Evolutionary conservation across 2,888 invertebrate genomes (phyloP).

Genomic region (Epinotia demarniana): DNA sequence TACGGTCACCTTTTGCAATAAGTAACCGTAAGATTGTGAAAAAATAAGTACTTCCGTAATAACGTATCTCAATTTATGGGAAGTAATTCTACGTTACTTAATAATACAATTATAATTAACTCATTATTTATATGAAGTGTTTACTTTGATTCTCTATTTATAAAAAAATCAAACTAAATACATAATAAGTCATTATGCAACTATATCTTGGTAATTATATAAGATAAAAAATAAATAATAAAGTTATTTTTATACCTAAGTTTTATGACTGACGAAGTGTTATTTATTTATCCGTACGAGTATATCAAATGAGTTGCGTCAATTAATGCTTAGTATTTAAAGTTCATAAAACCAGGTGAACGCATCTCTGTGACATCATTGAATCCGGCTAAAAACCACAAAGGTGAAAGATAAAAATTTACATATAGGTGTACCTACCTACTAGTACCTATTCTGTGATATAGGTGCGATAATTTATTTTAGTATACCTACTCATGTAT

Average conservation of each 20-base stretch:
- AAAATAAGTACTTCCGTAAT: not conserved
- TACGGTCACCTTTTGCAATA: constrained; percentile 3
- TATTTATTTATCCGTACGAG: not conserved
- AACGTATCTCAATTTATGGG: not conserved
- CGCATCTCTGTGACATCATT: not conserved
- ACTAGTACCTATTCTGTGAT: too few species aligned
- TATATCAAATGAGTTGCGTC: not conserved
- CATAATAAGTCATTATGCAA: too few species aligned
- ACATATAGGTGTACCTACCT: too few species aligned
- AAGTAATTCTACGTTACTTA: not conserved
- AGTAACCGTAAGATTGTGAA: not conserved
- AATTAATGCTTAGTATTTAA: not conserved
- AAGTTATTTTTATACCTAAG: too few species aligned
- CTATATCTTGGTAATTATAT: too few species aligned
- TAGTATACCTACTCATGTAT: too few species aligned
- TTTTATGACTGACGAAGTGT: too few species aligned
- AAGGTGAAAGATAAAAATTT: too few species aligned
- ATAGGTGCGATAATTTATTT: too few species aligned
- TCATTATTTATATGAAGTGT: not conserved
- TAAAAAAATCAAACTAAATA: too few species aligned
- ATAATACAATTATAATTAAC: not conserved
- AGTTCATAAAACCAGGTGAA: not conserved
- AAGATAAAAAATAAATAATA: too few species aligned
- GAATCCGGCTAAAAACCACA: not conserved
- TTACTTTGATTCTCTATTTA: too few species aligned